Evolutionary conservation across 64 coral and sea anemone species (phyloP), one percentile per base, ranked within the genome.

Genomic region (Orbicella faveolata): DNA sequence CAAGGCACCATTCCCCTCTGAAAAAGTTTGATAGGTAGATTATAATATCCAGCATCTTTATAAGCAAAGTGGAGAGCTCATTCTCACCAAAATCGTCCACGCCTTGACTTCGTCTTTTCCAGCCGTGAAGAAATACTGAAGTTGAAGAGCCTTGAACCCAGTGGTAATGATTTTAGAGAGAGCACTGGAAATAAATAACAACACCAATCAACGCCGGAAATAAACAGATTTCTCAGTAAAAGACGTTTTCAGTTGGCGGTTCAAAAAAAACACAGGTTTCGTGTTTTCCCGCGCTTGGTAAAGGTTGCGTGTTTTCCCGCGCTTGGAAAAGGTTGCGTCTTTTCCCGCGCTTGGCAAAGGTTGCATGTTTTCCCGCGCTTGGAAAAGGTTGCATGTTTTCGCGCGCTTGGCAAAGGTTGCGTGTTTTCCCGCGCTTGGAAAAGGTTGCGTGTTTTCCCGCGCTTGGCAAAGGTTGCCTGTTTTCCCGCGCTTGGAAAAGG

Each of bases 71-170:
- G 10, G 52, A 17, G 1, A 52, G 65, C 51, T n/a, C 17, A 57
- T 51, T 75, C 94, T 26, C 72, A 94, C 95, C 84, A 96, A 39
- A 88, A 99, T 99, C 26, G 97, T 99, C 97, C 97, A 99, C 23
- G 97, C 97, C 35, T 99, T 99, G 52, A 99, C 97, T 72, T 99
- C 97, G 80, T 99, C 97, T 80, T 95, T 95, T 89, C 97, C 97
- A 36, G 88, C 77, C 16, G 97, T 99, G 93, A 99, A 99, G 76
- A 99, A 99, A 80, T 99, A 99, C 80, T 99, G 85, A 36, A 99
- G 74, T 19, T 99, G 97, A 51, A 99, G 93, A 63, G 97, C 76
- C 76, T 99, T 99, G 84, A 99, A 99, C 2, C 97, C 97, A 80
- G 91, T 95, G 19, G 94, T 95, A 73, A 99, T 93, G 23, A 99